These are phyloP conservation scores for Chromoteleia sp. DNA, from an alignment of 2,888 invertebrate genomes.

Conservation along the genomic window DNA sequence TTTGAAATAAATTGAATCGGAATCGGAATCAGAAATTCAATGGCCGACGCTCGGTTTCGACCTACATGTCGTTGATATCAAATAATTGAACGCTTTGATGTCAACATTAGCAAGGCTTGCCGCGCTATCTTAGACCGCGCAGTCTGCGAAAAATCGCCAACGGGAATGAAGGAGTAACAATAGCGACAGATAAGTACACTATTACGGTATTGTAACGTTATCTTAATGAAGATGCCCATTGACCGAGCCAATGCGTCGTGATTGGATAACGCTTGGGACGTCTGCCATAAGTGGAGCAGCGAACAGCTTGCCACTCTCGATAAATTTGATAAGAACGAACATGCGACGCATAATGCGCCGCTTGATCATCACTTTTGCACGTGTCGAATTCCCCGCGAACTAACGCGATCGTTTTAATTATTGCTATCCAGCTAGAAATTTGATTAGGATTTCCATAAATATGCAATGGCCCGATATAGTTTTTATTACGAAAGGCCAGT, in stretches of 20 bases:
- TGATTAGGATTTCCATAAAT: too few species aligned
- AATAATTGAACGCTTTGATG: constrained; percentile 65
- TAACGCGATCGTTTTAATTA: constrained; percentile 5
- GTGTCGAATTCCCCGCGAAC: constrained; percentile 17
- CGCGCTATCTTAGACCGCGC: constrained; percentile 49
- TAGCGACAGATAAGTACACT: constrained; percentile 64
- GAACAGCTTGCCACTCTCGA: constrained; percentile 46
- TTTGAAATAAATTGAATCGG: constrained; percentile 29
- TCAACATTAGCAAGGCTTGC: constrained; percentile 56
- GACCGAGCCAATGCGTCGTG: constrained; percentile 65
- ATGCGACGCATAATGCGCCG: constrained; percentile 55
- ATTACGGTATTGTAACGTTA: constrained; percentile 68
- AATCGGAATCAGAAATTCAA: constrained; percentile 41
- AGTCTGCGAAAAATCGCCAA: constrained; percentile 51
- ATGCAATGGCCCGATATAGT: too few species aligned
- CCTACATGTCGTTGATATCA: constrained; percentile 62
- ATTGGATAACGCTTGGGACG: constrained; percentile 67
- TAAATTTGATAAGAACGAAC: constrained; percentile 69
- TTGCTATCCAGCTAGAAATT: too few species aligned
- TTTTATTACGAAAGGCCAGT: too few species aligned
- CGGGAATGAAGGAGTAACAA: constrained; percentile 64
- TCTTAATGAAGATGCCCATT: constrained; percentile 70
- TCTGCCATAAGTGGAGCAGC: constrained; percentile 61
- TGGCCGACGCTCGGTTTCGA: constrained; percentile 43
- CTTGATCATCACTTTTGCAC: constrained; percentile 52